Base-by-base conservation (phyloP, 2,797 vertebrate species). In the Sebastes hopkinsi region DNA sequence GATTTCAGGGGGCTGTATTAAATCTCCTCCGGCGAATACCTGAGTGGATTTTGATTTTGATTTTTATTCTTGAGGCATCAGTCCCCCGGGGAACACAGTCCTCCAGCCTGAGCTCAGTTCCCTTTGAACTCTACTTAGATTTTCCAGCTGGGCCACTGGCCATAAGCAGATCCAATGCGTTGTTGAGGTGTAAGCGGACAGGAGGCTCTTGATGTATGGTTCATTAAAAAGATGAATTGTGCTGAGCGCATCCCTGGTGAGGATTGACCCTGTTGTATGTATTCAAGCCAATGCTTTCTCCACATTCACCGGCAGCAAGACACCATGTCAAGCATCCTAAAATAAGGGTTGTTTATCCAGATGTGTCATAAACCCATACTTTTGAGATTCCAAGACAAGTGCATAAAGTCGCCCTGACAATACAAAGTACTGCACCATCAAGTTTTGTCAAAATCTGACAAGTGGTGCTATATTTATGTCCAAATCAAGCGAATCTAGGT, bases 111-210 rank as follows among this genome's bases (percentile, higher is more conserved):
- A 86, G 79, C 75, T 80, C 75, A 12, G 68, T 77, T 88, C 72
- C 68, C 82, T 94, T 95, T 95, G 92, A 95, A 94, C 86, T 91
- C 78, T 13, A 68, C 81, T 84, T 82, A 81, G 32, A 89, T 79
- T 90, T 82, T 67, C 68, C 66, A 25, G 1, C 84, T 13, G 56
- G 84, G 81, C 78, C 68, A 38, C 56, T 10, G 34, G 87, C 85
- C 87, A 73, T 52, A 70, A 87, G 89, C 83, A 78, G 64, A 87
- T 85, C 84, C 38, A 61, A 67, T 72, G 73, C 34, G 76, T 77
- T 80, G 65, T 78, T 69, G 65, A 67, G 77, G 71, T 38, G 27
- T 42, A 3, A 77, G 79, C 87, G 80, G 85, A 81, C 81, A 67
- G 79, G 54, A 62, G 74, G 70, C 68, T 83, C 81, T 78, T 76